Evolutionary conservation across 2,888 invertebrate genomes (phyloP).

Genomic region (Cephus spinipes): DNA sequence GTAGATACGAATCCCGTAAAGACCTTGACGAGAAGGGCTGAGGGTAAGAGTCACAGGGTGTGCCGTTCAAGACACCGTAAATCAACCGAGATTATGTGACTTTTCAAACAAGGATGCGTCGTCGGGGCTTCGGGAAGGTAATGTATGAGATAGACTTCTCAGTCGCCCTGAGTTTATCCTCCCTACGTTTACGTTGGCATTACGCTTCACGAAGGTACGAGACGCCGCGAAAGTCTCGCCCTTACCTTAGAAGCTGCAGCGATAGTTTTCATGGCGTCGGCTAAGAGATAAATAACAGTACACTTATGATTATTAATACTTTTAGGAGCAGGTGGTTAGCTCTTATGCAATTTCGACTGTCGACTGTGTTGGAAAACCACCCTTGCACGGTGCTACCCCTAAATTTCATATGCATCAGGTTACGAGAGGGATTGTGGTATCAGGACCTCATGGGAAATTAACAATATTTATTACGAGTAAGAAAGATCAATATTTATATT

Average conservation of each 20-base stretch:
- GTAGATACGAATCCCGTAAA: conserved; percentile 43
- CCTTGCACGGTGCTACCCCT: background rate
- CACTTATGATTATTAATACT: conserved; percentile 27
- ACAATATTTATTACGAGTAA: background rate
- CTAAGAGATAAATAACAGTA: conserved; percentile 17
- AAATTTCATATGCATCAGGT: background rate
- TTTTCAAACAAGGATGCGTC: conserved; percentile 57
- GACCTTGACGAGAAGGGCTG: conserved; percentile 41
- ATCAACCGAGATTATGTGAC: conserved; percentile 59
- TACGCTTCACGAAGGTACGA: background rate
- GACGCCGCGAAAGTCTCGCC: background rate
- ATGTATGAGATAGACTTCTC: conserved; percentile 45
- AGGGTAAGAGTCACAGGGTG: conserved; percentile 43
- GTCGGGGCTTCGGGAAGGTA: conserved; percentile 40
- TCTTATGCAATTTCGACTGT: conserved; percentile 30
- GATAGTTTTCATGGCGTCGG: background rate
- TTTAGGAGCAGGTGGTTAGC: conserved; percentile 24
- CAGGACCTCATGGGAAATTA: background rate
- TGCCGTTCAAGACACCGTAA: conserved; percentile 45
- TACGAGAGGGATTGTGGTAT: background rate
- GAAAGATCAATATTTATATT: background rate
- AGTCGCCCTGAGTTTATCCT: conserved; percentile 26
- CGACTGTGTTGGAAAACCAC: background rate
- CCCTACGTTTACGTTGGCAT: conserved; percentile 2
- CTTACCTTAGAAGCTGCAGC: background rate